Evolutionary conservation across 2,113 vertebrate genomes (phyloP).

Genomic region (Pomatostomus ruficeps): DNA sequence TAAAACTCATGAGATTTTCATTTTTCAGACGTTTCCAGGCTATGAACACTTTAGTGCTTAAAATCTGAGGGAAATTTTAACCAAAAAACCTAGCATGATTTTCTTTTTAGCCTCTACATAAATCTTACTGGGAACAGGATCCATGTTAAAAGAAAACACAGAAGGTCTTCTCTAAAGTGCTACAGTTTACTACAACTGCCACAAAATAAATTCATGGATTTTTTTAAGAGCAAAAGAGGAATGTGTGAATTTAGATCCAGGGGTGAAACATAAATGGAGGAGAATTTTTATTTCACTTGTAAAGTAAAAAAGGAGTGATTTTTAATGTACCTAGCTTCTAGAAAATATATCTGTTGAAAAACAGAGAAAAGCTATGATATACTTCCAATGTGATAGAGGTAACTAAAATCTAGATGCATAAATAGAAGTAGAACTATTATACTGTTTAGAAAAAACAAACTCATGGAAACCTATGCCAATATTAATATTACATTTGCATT

Average conservation of each 20-base stretch:
- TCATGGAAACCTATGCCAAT: not conserved
- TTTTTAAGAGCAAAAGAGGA: not conserved
- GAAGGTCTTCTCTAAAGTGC: constrained; percentile 39
- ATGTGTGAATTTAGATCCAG: constrained; percentile 35
- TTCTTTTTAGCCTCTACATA: constrained; percentile 34
- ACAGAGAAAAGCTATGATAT: not conserved
- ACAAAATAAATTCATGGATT: constrained; percentile 4
- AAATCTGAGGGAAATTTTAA: constrained; percentile 1
- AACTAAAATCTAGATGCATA: not conserved
- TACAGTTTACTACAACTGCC: constrained; percentile 30
- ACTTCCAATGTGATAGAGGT: not conserved
- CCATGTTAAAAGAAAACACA: constrained; percentile 32
- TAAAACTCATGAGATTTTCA: not conserved
- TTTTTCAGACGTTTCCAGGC: not conserved
- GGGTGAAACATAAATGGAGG: not conserved
- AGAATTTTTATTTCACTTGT: not conserved
- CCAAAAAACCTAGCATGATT: not conserved
- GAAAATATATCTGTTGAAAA: not conserved
- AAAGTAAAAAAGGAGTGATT: not conserved
- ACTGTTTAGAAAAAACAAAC: not conserved
- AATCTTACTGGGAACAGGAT: constrained; percentile 25
- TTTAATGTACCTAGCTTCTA: not conserved
- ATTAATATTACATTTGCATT: not conserved
- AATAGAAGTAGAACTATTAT: not conserved
- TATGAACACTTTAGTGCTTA: not conserved